Percentiles rank a stretch among this genome's conserved stretches.
These are phyloP conservation scores for Ambastaia sidthimunki DNA, from an alignment of 2,797 vertebrate genomes.

Conservation along the genomic window DNA sequence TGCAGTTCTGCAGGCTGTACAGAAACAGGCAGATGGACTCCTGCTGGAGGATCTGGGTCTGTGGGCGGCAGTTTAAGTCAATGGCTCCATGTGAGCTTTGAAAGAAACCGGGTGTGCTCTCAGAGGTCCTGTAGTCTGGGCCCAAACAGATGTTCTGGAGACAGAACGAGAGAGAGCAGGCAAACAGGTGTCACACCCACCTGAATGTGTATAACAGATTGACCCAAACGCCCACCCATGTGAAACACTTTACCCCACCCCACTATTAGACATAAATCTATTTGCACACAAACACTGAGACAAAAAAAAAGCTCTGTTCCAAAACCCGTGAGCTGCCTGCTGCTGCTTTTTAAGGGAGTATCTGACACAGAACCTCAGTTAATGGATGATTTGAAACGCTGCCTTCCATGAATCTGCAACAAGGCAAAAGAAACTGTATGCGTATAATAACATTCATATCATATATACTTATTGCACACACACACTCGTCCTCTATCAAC, in stretches of 20 bases:
- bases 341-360: background rate
- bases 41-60: slow-evolving; percentile 43
- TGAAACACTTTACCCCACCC: slow-evolving; percentile 37
- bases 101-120: slow-evolving; percentile 46
- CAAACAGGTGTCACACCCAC: slow-evolving; percentile 63
- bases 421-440: background rate
- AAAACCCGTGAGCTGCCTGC: background rate
- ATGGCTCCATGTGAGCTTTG: slow-evolving; percentile 29
- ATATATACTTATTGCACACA: background rate
- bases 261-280: background rate
- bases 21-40: slow-evolving; percentile 38
- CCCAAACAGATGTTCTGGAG: slow-evolving; percentile 58
- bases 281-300: background rate
- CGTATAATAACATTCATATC: background rate
- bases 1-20: slow-evolving; percentile 17
- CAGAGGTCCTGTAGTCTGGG: slow-evolving; percentile 37
- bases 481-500: slow-evolving; percentile 2
- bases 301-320: slow-evolving; percentile 2
- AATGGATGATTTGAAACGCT: background rate
- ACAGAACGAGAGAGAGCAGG: slow-evolving; percentile 38
- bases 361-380: background rate
- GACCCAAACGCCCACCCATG: slow-evolving; percentile 54
- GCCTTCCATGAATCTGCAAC: no score
- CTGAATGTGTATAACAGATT: slow-evolving; percentile 48
- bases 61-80: slow-evolving; percentile 51